phyloP scores from a whole-genome alignment of 53 echinoderm and acorn worm species.

The Echinometra lucunter region DNA sequence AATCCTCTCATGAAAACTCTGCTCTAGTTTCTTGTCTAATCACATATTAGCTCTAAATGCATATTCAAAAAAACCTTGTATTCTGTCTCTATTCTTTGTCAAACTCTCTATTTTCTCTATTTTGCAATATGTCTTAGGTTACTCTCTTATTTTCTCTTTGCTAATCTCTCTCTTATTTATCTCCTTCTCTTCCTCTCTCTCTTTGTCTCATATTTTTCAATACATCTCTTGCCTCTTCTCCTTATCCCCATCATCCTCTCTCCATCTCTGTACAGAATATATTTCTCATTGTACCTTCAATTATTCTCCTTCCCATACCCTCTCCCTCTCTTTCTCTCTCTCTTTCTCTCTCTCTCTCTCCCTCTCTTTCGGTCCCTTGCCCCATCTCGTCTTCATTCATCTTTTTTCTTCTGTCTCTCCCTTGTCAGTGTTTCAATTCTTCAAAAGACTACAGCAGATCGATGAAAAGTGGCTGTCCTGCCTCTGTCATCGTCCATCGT shows the following conservation, averaged over 20 bases:
- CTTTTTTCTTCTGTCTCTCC: not conserved
- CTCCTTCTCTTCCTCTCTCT: not conserved
- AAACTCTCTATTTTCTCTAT: not conserved
- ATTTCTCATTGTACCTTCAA: not conserved
- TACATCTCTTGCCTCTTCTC: too few relatives aligned
- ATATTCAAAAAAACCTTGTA: not conserved
- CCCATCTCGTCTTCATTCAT: not conserved
- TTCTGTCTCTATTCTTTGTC: not conserved
- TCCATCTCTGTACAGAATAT: not conserved
- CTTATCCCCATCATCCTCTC: not conserved
- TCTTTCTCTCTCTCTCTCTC: not conserved
- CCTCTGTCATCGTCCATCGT: constrained; percentile 19
- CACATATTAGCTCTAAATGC: not conserved
- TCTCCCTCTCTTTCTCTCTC: not conserved
- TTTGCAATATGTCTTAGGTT: not conserved
- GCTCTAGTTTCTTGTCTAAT: not conserved
- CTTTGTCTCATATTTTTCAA: too few relatives aligned
- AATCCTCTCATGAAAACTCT: not conserved
- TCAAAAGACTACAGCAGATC: not conserved
- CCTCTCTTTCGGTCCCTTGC: not conserved
- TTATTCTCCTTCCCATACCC: not conserved
- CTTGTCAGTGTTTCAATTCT: not conserved
- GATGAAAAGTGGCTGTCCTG: constrained; percentile 11
- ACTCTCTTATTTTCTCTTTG: not conserved
- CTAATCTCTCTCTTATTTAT: too few relatives aligned